phyloP scores from a whole-genome alignment of 2,113 vertebrate genomes.

The Hypanus sabinus region DNA sequence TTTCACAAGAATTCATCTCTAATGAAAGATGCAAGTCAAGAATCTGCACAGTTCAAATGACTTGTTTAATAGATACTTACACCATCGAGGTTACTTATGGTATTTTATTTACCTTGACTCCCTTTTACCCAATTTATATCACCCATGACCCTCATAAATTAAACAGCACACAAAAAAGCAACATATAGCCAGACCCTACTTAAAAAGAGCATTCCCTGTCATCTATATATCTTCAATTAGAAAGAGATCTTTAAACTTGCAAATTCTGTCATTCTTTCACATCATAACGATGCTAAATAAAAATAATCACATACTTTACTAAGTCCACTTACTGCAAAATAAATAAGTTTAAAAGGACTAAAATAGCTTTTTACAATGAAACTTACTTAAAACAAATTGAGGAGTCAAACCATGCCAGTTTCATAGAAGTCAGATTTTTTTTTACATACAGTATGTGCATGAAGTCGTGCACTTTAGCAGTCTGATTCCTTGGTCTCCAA shows the following conservation, averaged over 20 bases:
- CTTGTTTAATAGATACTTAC: neutral
- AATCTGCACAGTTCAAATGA: neutral
- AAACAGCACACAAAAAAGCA: neutral
- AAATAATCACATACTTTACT: neutral
- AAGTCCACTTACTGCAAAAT: too few relatives aligned
- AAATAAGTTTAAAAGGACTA: too few relatives aligned
- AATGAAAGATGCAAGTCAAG: neutral
- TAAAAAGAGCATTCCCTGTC: neutral
- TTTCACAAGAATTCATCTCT: neutral
- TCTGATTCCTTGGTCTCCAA: too few relatives aligned
- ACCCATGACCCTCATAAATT: neutral
- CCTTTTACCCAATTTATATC: neutral
- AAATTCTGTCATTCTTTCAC: neutral
- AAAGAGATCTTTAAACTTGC: neutral
- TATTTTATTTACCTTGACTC: neutral
- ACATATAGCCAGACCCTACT: neutral
- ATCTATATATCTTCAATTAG: neutral
- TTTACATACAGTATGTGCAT: too few relatives aligned
- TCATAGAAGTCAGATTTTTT: too few relatives aligned
- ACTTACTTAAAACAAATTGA: too few relatives aligned
- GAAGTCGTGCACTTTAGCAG: too few relatives aligned
- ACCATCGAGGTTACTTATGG: neutral
- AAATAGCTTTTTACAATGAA: too few relatives aligned
- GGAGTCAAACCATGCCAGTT: too few relatives aligned
- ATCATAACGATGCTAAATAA: conserved; percentile 6